These are phyloP conservation scores for Hydroisotoma schaefferi DNA, from an alignment of 2,888 invertebrate genomes.

Conservation along the genomic window DNA sequence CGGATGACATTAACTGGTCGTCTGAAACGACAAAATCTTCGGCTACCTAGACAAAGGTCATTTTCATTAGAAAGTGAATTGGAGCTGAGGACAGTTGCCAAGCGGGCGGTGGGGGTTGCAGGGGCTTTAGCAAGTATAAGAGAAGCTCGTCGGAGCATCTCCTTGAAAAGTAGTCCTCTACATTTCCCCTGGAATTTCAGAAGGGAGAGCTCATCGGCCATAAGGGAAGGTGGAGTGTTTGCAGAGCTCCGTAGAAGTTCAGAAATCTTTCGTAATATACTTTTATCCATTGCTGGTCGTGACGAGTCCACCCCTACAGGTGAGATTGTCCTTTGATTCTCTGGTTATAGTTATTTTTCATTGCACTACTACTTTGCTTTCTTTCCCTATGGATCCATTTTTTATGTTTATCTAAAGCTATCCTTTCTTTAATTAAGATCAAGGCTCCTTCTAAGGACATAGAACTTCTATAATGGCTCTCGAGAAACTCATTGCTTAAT, in stretches of 20 bases:
- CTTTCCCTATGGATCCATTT: too few relatives aligned
- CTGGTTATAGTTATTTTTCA: too few relatives aligned
- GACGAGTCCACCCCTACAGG: constrained; percentile 50
- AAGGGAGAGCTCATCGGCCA: constrained; percentile 48
- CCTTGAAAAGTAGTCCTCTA: constrained; percentile 51
- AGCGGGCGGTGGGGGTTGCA: constrained; percentile 48
- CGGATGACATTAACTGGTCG: constrained; percentile 44
- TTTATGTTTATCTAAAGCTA: too few relatives aligned
- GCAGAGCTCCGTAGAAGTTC: constrained; percentile 53
- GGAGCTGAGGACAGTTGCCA: constrained; percentile 48
- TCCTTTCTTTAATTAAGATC: too few relatives aligned
- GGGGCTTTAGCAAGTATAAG: constrained; percentile 47
- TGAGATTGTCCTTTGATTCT: too few relatives aligned
- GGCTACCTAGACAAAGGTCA: constrained; percentile 50
- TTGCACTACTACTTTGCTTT: too few relatives aligned
- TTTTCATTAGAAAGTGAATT: constrained; percentile 52
- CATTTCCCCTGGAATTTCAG: constrained; percentile 49
- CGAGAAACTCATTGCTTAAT: too few relatives aligned
- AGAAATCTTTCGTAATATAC: constrained; percentile 53
- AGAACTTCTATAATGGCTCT: too few relatives aligned
- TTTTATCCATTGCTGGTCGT: constrained; percentile 52
- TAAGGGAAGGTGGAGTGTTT: constrained; percentile 51
- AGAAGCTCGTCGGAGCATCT: constrained; percentile 51
- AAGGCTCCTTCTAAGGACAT: too few relatives aligned
- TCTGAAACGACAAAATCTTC: constrained; percentile 45